Conservation (phyloP, 2,113 vertebrate species). For the Nothobranchius furzeri region DNA sequence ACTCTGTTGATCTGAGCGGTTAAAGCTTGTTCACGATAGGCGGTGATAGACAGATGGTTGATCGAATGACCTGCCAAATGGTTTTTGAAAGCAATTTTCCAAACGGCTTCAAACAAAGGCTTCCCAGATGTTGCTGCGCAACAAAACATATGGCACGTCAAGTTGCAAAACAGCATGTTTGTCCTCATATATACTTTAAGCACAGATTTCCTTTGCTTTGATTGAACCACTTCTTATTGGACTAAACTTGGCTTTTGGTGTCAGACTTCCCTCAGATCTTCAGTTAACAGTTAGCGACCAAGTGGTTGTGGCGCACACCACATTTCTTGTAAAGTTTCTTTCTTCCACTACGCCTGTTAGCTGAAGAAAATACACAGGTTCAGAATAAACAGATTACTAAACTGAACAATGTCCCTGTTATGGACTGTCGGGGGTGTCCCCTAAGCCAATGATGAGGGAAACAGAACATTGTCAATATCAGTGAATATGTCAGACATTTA, state of each 20-base stretch:
- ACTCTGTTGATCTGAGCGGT: not conserved
- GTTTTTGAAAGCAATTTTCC: constrained; percentile 6
- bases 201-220: constrained; percentile 2
- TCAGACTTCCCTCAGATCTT: not conserved
- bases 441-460: too few relatives aligned
- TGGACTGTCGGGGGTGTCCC: too few relatives aligned
- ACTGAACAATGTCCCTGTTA: too few relatives aligned
- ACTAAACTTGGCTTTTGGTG: not conserved
- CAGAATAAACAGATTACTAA: too few relatives aligned
- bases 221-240: not conserved
- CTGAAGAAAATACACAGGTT: not conserved
- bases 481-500: too few relatives aligned
- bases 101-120: constrained; percentile 7
- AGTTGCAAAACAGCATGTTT: not conserved
- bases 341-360: not conserved
- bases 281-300: not conserved
- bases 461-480: too few relatives aligned
- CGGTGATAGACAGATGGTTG: constrained; percentile 11
- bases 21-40: constrained; percentile 10
- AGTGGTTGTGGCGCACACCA: not conserved
- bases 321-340: not conserved
- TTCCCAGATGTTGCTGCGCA: constrained; percentile 5
- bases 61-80: constrained; percentile 9
- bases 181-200: constrained; percentile 7
- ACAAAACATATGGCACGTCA: constrained; percentile 10